Evolutionary conservation across 2,113 vertebrate genomes (phyloP).

Genomic region (Corvus cornix): DNA sequence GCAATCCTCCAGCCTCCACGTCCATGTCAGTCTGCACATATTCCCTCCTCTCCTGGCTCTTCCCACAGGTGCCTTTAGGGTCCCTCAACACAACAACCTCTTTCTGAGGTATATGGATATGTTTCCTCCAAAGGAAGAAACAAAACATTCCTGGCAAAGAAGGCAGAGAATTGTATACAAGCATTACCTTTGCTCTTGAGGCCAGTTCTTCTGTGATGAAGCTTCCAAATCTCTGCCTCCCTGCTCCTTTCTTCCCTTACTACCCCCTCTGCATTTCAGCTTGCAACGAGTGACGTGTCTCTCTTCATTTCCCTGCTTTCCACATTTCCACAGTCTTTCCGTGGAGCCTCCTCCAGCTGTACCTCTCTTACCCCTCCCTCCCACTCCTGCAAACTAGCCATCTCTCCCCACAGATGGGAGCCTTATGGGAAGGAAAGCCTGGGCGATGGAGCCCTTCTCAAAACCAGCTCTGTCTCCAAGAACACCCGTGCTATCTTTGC

Average conservation of each 20-base stretch:
- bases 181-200: slow-evolving; percentile 62
- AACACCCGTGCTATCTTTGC: not conserved
- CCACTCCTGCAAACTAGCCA: slow-evolving; percentile 4
- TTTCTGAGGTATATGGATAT: not conserved
- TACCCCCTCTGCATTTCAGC: slow-evolving; percentile 33
- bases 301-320: slow-evolving; percentile 30
- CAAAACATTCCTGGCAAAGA: not conserved
- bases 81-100: not conserved
- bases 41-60: not conserved
- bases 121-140: not conserved
- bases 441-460: not conserved
- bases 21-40: not conserved
- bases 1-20: not conserved
- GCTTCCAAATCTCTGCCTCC: slow-evolving; percentile 32
- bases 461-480: not conserved
- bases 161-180: slow-evolving; percentile 18
- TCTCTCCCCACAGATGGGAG: slow-evolving; percentile 44
- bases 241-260: slow-evolving; percentile 12
- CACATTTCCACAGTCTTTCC: slow-evolving; percentile 23
- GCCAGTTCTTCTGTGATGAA: slow-evolving; percentile 8
- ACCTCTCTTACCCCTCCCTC: slow-evolving; percentile 55
- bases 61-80: not conserved
- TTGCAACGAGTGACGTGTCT: slow-evolving; percentile 48
- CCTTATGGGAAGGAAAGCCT: slow-evolving; percentile 27
- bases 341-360: slow-evolving; percentile 48